Conservation (phyloP, 2,797 vertebrate genomes). For the Brachyrhaphis roseni region DNA sequence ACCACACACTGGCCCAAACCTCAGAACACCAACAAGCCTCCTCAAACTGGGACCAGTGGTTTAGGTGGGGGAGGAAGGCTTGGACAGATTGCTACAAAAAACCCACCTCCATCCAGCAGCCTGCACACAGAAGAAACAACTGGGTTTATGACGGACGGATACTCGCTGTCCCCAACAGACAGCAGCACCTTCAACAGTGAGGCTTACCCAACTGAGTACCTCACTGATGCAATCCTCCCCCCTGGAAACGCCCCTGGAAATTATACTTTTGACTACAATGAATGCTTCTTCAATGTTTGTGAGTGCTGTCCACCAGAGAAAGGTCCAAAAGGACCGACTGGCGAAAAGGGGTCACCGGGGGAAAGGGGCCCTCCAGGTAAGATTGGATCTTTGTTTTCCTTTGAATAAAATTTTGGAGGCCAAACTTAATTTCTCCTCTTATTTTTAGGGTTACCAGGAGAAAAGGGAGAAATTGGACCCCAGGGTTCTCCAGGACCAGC, state of each 20-base stretch:
- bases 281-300: conserved; percentile 94
- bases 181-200: conserved; percentile 78
- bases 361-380: conserved; percentile 72
- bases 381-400: not conserved
- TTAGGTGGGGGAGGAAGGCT: conserved; percentile 39
- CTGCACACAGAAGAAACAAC: conserved; percentile 74
- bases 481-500: conserved; percentile 79
- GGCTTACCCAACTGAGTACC: conserved; percentile 73
- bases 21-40: conserved; percentile 85
- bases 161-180: conserved; percentile 70
- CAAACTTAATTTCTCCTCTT: not conserved
- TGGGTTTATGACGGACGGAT: conserved; percentile 69
- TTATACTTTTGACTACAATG: conserved; percentile 85
- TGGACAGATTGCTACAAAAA: conserved; percentile 65
- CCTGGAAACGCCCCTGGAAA: conserved; percentile 78
- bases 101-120: conserved; percentile 53
- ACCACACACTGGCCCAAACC: conserved; percentile 83
- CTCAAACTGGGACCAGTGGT: conserved; percentile 37
- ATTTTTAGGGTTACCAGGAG: conserved; percentile 83
- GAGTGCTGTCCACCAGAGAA: conserved; percentile 87
- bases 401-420: not conserved
- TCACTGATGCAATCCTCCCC: conserved; percentile 60
- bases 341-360: conserved; percentile 64
- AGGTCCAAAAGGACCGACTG: conserved; percentile 81
- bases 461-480: conserved; percentile 82